Evolutionary conservation across 2,113 vertebrate genomes (phyloP).

Genomic region (Sialia sialis): DNA sequence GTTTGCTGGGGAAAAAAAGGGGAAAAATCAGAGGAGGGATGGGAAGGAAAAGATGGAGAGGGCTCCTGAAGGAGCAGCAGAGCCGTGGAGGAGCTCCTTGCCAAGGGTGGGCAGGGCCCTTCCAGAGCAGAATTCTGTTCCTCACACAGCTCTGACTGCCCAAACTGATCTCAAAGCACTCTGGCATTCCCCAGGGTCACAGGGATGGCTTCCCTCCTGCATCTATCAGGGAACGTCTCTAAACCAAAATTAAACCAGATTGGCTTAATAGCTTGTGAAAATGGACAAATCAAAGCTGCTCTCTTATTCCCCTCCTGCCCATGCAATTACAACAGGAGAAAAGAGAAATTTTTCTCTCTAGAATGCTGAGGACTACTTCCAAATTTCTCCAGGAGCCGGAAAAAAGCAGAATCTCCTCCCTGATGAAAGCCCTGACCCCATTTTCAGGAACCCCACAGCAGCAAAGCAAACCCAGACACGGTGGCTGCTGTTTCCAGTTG

Average conservation of each 20-base stretch:
- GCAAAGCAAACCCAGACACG: neutral
- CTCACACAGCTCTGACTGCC: conserved; percentile 13
- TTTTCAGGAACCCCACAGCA: neutral
- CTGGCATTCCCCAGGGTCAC: neutral
- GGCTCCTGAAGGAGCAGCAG: neutral
- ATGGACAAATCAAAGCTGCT: neutral
- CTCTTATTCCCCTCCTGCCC: neutral
- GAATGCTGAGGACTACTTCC: neutral
- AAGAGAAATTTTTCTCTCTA: neutral
- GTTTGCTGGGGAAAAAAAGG: neutral
- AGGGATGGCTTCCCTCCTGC: neutral
- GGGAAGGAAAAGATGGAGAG: neutral
- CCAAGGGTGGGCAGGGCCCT: neutral
- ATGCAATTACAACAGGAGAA: neutral
- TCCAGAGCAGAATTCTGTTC: conserved; percentile 8
- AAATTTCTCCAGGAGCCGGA: neutral
- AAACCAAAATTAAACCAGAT: neutral
- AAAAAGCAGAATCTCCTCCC: neutral
- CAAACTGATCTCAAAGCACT: conserved; percentile 43
- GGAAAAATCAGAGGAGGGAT: neutral
- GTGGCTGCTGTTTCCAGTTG: neutral
- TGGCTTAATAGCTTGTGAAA: neutral
- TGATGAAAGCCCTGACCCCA: neutral
- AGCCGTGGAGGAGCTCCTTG: neutral
- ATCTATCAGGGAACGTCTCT: neutral